Conservation (phyloP, 2,797 vertebrate species). For the Pogonophryne albipinna region DNA sequence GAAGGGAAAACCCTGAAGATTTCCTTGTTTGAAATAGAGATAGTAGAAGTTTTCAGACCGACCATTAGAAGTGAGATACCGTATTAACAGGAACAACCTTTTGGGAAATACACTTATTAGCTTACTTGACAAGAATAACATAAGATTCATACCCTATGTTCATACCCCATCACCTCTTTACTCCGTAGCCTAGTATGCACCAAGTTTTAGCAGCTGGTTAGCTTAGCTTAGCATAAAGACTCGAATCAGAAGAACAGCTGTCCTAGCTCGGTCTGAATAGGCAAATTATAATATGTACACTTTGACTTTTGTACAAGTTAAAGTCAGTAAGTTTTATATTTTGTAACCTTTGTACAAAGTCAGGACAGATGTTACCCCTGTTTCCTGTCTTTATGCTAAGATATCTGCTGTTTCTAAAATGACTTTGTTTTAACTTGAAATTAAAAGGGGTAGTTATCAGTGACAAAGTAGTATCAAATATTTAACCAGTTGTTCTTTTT, state of each 20-base stretch:
- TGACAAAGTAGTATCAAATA: too few relatives aligned
- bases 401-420: not conserved
- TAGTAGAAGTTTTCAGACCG: slow-evolving; percentile 4
- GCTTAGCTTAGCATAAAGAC: not conserved
- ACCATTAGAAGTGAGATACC: slow-evolving; percentile 8
- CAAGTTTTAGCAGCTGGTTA: not conserved
- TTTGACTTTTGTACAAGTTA: not conserved
- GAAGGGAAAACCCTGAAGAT: slow-evolving; percentile 18
- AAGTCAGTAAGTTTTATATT: not conserved
- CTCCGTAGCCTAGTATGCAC: not conserved
- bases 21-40: slow-evolving; percentile 19
- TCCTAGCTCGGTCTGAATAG: not conserved
- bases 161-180: too few relatives aligned
- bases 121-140: slow-evolving; percentile 1
- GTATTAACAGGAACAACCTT: slow-evolving; percentile 2
- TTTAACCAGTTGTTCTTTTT: too few relatives aligned
- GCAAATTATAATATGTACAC: not conserved
- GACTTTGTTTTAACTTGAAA: too few relatives aligned
- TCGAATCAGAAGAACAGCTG: not conserved
- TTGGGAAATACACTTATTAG: not conserved
- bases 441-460: too few relatives aligned
- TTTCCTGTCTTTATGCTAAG: not conserved
- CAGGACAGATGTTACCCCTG: not conserved
- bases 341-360: not conserved
- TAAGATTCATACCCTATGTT: too few relatives aligned